Conservation (phyloP, 2,888 invertebrate species). For the Mystacides longicornis region DNA sequence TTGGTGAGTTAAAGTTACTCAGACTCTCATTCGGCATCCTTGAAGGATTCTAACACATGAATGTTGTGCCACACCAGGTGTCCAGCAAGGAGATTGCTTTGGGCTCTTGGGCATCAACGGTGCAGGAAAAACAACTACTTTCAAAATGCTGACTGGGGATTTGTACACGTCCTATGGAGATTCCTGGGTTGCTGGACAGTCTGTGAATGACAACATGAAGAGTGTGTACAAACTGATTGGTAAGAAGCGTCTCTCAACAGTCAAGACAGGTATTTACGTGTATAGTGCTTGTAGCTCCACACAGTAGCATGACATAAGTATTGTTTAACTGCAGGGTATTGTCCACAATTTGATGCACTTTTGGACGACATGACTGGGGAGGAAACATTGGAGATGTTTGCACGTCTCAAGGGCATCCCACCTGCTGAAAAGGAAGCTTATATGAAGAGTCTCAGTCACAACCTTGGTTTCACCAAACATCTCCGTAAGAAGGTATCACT, state of each 20-base stretch:
- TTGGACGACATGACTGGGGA: slow-evolving; percentile 65
- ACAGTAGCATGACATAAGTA: too few species aligned
- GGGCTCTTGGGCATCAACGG: slow-evolving; percentile 80
- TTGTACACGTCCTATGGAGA: slow-evolving; percentile 62
- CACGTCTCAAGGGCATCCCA: slow-evolving; percentile 55
- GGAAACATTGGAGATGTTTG: slow-evolving; percentile 60
- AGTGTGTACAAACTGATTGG: slow-evolving; percentile 55
- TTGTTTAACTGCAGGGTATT: slow-evolving; percentile 62
- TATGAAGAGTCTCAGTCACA: slow-evolving; percentile 42
- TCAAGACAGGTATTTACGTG: neutral
- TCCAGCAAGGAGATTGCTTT: slow-evolving; percentile 69
- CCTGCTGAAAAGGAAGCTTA: slow-evolving; percentile 33
- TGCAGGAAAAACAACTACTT: slow-evolving; percentile 82
- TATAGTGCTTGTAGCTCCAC: too few species aligned
- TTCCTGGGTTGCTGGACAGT: slow-evolving; percentile 57
- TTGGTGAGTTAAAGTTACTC: slow-evolving; percentile 34
- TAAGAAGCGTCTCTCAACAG: slow-evolving; percentile 28
- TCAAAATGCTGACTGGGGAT: slow-evolving; percentile 86
- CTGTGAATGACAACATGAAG: slow-evolving; percentile 47
- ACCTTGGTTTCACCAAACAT: slow-evolving; percentile 55
- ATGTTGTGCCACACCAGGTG: slow-evolving; percentile 35
- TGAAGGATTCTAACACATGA: neutral
- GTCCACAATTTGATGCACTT: slow-evolving; percentile 70
- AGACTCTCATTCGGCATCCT: neutral
- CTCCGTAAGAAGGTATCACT: slow-evolving; percentile 50